phyloP scores from a whole-genome alignment of 2,888 invertebrate genomes.

The Hyposoter dolosus region DNA sequence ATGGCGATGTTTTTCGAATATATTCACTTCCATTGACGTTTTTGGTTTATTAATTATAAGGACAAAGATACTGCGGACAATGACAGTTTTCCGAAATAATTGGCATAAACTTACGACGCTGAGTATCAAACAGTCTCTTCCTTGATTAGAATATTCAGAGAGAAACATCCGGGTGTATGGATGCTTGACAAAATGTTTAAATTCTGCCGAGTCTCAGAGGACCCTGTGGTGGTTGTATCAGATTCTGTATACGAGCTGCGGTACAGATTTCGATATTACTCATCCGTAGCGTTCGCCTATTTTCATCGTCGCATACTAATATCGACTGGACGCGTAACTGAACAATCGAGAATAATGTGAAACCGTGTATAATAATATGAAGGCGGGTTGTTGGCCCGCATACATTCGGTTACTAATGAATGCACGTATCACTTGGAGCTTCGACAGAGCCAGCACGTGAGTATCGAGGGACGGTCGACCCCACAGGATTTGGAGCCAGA shows the following conservation, averaged over 20 bases:
- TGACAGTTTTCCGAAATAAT: neutral
- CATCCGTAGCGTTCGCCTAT: neutral
- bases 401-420: constrained; percentile 45
- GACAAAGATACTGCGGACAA: neutral
- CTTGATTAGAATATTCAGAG: neutral
- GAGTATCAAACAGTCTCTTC: neutral
- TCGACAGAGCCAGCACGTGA: constrained; percentile 18
- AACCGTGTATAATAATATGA: constrained; percentile 13
- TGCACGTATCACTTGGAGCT: constrained; percentile 29
- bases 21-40: neutral
- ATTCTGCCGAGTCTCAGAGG: neutral
- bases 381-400: constrained; percentile 36
- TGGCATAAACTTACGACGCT: neutral
- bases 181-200: neutral
- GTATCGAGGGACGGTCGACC: constrained; percentile 49
- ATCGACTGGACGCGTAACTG: neutral
- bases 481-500: constrained; percentile 28
- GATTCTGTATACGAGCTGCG: neutral
- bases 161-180: neutral
- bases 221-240: neutral
- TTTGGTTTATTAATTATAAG: neutral
- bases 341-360: constrained; percentile 7
- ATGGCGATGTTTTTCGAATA: neutral
- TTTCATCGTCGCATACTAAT: constrained; percentile 2
- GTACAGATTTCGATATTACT: neutral